These are phyloP conservation scores for Neosilurus hyrtlii DNA, from an alignment of 2,797 vertebrate species.

Conservation along the genomic window DNA sequence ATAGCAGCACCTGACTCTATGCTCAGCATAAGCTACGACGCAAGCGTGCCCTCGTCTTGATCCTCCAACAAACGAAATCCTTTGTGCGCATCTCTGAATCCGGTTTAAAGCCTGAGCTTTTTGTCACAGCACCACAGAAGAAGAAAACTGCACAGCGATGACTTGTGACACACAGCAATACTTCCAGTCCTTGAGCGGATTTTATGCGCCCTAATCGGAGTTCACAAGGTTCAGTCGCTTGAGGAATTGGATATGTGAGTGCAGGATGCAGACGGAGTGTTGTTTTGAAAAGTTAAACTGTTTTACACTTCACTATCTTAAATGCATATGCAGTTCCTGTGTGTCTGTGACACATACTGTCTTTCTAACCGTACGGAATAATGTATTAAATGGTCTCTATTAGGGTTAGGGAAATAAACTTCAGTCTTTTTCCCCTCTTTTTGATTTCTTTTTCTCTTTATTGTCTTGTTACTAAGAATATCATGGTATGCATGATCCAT, in stretches of 20 bases:
- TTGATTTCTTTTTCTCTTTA: too few species aligned
- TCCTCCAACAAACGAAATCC: not conserved
- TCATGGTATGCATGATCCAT: too few species aligned
- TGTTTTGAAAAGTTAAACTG: not conserved
- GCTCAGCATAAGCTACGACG: not conserved
- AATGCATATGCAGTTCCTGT: not conserved
- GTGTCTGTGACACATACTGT: not conserved
- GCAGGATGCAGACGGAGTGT: not conserved
- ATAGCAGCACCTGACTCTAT: not conserved
- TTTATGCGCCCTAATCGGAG: not conserved
- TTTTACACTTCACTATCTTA: not conserved
- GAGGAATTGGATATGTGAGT: slow-evolving; percentile 3
- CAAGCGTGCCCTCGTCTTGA: not conserved
- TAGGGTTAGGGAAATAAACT: too few species aligned
- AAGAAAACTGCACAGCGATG: not conserved
- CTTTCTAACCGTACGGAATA: not conserved
- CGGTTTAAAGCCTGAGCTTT: not conserved
- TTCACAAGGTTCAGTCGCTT: not conserved
- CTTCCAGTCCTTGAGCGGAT: not conserved
- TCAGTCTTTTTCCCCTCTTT: too few species aligned
- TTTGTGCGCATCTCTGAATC: not conserved
- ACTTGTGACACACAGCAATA: slow-evolving; percentile 14
- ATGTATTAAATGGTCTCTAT: too few species aligned
- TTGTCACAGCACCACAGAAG: slow-evolving; percentile 13
- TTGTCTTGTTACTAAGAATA: too few species aligned